Conservation (phyloP, 1,140 invertebrate species). For the Micrasema longulum region DNA sequence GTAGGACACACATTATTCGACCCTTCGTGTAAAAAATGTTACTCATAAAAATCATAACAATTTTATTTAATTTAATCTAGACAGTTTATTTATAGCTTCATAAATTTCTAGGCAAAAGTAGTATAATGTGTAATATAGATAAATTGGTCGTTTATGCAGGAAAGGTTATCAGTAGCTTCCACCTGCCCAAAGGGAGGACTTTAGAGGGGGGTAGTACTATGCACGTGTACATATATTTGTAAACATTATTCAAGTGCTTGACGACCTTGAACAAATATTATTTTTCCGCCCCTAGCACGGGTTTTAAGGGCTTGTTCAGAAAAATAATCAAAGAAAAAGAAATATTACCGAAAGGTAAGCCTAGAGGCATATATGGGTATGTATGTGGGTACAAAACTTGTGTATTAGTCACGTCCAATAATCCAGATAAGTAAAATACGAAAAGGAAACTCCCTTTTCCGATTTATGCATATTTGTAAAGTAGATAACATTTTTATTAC, state of each 20-base stretch:
- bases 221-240: background rate
- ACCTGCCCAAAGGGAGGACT: slow-evolving; percentile 6
- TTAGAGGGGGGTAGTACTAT: background rate
- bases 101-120: slow-evolving; percentile 17
- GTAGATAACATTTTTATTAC: too few species aligned
- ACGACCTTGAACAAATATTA: background rate
- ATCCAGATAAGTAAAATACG: too few species aligned
- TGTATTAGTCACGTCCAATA: too few species aligned
- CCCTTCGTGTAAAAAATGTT: background rate
- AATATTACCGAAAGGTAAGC: too few species aligned
- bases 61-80: background rate
- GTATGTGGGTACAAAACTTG: too few species aligned
- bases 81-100: slow-evolving; percentile 14
- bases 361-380: too few species aligned
- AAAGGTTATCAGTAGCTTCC: slow-evolving; percentile 16
- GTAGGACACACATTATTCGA: background rate
- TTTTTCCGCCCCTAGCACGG: too few species aligned
- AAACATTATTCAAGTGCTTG: background rate
- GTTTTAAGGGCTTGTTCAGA: too few species aligned
- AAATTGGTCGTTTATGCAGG: slow-evolving; percentile 27
- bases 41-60: too few species aligned
- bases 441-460: too few species aligned
- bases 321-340: too few species aligned
- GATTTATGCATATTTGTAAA: too few species aligned
- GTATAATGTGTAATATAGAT: slow-evolving; percentile 4